These are phyloP conservation scores for Willisornis vidua DNA, from an alignment of 2,113 vertebrate species.

Conservation along the genomic window DNA sequence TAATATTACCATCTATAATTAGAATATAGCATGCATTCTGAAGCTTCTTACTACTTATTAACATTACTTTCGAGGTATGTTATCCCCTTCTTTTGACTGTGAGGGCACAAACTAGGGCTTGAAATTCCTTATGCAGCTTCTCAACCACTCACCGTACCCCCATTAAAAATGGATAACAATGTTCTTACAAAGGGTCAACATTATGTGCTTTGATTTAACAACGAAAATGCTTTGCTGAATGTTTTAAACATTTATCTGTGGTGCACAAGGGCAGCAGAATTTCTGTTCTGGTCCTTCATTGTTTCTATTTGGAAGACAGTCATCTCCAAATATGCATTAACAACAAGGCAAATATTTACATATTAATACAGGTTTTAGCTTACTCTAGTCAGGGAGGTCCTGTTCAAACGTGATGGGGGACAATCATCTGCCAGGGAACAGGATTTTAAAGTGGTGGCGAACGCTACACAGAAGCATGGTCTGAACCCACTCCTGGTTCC, in stretches of 20 bases:
- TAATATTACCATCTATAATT: background rate
- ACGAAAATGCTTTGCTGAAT: background rate
- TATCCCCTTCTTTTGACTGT: background rate
- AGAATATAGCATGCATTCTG: conserved; percentile 1
- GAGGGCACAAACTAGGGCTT: conserved; percentile 41
- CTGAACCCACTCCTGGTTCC: background rate
- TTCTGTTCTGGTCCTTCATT: background rate
- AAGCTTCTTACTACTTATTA: background rate
- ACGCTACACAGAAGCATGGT: background rate
- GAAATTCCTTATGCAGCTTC: conserved; percentile 39
- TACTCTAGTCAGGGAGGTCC: background rate
- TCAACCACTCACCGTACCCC: conserved; percentile 27
- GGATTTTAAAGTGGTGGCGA: background rate
- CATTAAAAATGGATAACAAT: conserved; percentile 55
- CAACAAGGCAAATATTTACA: conserved; percentile 28
- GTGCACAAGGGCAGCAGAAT: background rate
- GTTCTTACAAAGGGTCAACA: conserved; percentile 45
- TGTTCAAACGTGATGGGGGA: background rate
- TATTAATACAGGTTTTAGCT: background rate
- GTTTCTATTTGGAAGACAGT: background rate
- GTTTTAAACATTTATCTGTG: background rate
- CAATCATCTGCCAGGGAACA: background rate
- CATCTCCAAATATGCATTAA: background rate
- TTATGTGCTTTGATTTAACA: conserved; percentile 31
- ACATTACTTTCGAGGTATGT: conserved; percentile 7